Evolutionary conservation across 2,113 vertebrate genomes (phyloP).

Genomic region (Aldabrachelys gigantea): DNA sequence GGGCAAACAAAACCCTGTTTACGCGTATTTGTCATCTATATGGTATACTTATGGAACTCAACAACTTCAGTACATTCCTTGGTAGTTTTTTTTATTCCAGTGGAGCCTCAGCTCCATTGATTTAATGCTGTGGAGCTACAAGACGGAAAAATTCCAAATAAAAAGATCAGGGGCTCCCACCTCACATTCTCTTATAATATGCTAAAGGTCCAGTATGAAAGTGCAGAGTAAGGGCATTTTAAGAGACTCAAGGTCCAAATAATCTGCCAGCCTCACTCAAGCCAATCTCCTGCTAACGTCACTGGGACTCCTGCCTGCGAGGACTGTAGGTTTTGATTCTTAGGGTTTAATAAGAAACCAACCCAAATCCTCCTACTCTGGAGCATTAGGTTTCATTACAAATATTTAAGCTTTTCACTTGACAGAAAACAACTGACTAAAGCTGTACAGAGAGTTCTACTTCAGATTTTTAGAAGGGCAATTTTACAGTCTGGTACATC

Average conservation of each 20-base stretch:
- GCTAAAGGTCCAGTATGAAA: neutral
- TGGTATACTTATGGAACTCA: neutral
- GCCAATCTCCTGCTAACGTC: neutral
- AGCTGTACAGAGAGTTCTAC: neutral
- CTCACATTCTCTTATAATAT: slow-evolving; percentile 4
- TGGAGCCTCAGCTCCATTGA: neutral
- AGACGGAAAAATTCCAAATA: neutral
- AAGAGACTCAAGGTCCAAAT: too few species aligned
- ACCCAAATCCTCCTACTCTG: neutral
- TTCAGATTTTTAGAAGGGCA: neutral
- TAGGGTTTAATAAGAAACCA: neutral
- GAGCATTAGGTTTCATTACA: neutral
- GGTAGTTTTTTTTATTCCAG: neutral
- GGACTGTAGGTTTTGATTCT: neutral
- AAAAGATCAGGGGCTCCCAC: neutral
- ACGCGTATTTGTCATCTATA: neutral
- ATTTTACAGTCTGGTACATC: neutral
- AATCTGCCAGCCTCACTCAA: neutral
- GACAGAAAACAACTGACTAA: neutral
- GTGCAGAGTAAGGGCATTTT: too few species aligned
- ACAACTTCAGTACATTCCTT: neutral
- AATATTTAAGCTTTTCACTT: neutral
- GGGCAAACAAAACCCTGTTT: neutral
- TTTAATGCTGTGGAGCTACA: neutral
- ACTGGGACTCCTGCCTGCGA: neutral